These are phyloP conservation scores for Rynchops niger DNA, from an alignment of 2,113 vertebrate genomes.

Conservation along the genomic window DNA sequence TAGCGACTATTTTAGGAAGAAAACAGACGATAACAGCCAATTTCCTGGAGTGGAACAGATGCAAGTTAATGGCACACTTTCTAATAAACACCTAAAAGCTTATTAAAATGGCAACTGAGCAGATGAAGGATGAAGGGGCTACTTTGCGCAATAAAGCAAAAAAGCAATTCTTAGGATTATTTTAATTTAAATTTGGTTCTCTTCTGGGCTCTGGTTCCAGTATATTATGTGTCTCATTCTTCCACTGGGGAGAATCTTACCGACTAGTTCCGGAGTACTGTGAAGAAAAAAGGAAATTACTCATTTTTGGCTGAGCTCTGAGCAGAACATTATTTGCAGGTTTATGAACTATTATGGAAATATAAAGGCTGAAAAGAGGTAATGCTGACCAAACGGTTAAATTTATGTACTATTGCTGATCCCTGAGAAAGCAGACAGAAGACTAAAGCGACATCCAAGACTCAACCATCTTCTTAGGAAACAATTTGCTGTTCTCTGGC, in stretches of 20 bases:
- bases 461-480: neutral
- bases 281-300: conserved; percentile 24
- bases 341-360: conserved; percentile 23
- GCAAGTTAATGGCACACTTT: neutral
- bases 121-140: neutral
- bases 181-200: neutral
- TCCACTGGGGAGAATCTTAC: neutral
- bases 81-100: neutral
- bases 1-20: neutral
- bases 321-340: neutral
- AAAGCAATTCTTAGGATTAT: neutral
- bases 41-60: conserved; percentile 25
- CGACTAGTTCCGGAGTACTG: neutral
- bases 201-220: neutral
- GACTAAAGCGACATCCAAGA: neutral
- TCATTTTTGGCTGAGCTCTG: conserved; percentile 15
- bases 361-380: neutral
- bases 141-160: neutral
- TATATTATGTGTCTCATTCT: neutral
- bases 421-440: neutral
- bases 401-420: neutral
- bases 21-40: neutral
- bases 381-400: neutral
- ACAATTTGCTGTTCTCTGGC: neutral
- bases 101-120: neutral